Base-by-base conservation (phyloP, 1,140 invertebrate species). In the Amyelois transitella region DNA sequence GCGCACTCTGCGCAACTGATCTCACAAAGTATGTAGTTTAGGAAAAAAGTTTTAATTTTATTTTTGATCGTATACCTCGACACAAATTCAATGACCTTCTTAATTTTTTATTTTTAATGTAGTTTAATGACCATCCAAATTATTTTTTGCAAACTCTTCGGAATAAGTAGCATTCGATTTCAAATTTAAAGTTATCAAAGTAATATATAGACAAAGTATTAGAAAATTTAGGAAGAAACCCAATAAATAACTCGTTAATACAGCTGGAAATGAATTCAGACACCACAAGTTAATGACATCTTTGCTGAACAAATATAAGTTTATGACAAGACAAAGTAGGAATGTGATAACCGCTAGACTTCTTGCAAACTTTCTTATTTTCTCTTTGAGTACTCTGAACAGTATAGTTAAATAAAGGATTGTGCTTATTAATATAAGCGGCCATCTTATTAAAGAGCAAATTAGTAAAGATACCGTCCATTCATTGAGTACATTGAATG, bases 201-300 rank as follows among this genome's bases (percentile, higher is more conserved):
- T 63, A 14, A 79, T 43, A 54, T 79, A 83, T 17, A 81, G 61
- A 58, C 62, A 68, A 10, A 83, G 64, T 50, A 80, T 64, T 6
- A 86, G 43, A 6, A 75, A 58, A 62, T 86, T 82, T 21, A 81
- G 58, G 43, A 72, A 51, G 19, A 84, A 75, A 1, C 80, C 80
- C 28, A 73, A 75, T n/a, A 77, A 47, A 45, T 77, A 78, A 66
- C 63, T 75, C 18, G 76, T 53, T 18, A 86, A 28, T 18, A 69
- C 32, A 21, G 75, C 72, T 14, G 53, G 51, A 43, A 72, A 76
- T 0, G 72, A 74, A 19, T 68, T 55, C 8, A 72, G 62, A 68
- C 77, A 83, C 74, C 74, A 86, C 25, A 86, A 64, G 47, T 72
- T 64, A 6, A 81, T 78, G 6, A 86, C 50, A 53, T 86, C 83